Evolutionary conservation across 2,113 vertebrate species (phyloP).

Genomic region (Psettodes erumei): DNA sequence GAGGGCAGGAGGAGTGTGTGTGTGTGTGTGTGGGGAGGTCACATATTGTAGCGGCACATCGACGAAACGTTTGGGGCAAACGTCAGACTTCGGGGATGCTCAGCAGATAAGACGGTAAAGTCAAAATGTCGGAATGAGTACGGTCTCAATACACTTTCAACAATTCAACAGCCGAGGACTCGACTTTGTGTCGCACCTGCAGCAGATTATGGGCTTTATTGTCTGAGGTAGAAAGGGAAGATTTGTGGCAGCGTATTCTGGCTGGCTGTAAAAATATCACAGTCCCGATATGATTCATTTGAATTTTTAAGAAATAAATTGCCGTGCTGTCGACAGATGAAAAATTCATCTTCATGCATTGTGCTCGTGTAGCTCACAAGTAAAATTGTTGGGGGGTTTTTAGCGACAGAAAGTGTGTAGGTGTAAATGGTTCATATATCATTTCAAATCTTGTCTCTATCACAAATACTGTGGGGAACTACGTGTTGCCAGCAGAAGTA

Average conservation of each 20-base stretch:
- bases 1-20: constrained; percentile 19
- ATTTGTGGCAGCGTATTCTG: not conserved
- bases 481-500: constrained; percentile 3
- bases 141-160: constrained; percentile 14
- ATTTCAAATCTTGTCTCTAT: constrained; percentile 25
- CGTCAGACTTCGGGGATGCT: constrained; percentile 8
- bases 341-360: constrained; percentile 8
- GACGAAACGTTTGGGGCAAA: constrained; percentile 21
- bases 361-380: constrained; percentile 27
- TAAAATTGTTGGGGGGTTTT: too few species aligned
- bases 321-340: not conserved
- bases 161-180: not conserved
- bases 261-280: not conserved
- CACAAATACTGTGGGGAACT: constrained; percentile 29
- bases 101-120: constrained; percentile 27
- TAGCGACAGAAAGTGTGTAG: constrained; percentile 66
- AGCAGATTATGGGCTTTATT: not conserved
- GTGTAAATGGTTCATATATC: constrained; percentile 46
- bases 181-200: not conserved
- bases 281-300: not conserved
- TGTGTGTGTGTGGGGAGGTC: too few species aligned
- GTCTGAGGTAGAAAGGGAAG: not conserved
- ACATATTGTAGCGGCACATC: not conserved
- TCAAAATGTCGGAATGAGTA: constrained; percentile 25
- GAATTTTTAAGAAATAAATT: not conserved